Evolutionary conservation across 1,140 invertebrate genomes (phyloP).

Genomic region (Paracyclopina nana): DNA sequence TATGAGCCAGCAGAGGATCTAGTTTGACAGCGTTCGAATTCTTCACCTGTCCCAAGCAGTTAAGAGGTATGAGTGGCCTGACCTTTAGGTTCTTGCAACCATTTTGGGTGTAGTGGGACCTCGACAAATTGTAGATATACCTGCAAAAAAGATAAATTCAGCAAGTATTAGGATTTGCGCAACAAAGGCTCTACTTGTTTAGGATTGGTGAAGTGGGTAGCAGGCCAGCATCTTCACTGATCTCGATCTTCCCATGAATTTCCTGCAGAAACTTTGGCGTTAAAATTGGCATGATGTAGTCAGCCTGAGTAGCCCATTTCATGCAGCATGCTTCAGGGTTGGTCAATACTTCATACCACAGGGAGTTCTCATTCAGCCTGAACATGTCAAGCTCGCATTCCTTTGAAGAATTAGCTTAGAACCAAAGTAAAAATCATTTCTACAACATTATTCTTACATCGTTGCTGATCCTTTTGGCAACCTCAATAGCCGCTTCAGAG

Average conservation of each 20-base stretch:
- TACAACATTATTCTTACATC: no score
- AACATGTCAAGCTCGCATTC: neutral
- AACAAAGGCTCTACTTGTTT: no score
- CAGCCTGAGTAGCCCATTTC: slow-evolving; percentile 12
- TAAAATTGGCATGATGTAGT: slow-evolving; percentile 9
- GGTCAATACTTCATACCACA: slow-evolving; percentile 12
- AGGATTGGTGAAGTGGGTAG: slow-evolving; percentile 5
- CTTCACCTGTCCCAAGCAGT: neutral
- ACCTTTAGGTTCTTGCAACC: slow-evolving; percentile 7
- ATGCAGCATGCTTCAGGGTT: slow-evolving; percentile 10
- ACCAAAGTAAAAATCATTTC: no score
- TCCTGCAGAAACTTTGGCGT: slow-evolving; percentile 4
- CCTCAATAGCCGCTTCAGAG: no score
- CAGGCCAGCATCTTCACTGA: neutral
- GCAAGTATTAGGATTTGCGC: no score
- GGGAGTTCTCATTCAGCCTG: neutral
- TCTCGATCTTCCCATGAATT: neutral
- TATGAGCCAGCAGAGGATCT: slow-evolving; percentile 2
- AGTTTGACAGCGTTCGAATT: neutral
- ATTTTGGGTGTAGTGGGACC: slow-evolving; percentile 4
- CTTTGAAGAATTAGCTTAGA: no score
- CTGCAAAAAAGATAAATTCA: no score
- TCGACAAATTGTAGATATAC: neutral
- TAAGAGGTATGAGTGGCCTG: slow-evolving; percentile 2
- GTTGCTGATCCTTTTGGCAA: no score